Evolutionary conservation across 2,797 vertebrate species (phyloP), one percentile per base, ranked within the genome.

Genomic region (Coilia nasus): DNA sequence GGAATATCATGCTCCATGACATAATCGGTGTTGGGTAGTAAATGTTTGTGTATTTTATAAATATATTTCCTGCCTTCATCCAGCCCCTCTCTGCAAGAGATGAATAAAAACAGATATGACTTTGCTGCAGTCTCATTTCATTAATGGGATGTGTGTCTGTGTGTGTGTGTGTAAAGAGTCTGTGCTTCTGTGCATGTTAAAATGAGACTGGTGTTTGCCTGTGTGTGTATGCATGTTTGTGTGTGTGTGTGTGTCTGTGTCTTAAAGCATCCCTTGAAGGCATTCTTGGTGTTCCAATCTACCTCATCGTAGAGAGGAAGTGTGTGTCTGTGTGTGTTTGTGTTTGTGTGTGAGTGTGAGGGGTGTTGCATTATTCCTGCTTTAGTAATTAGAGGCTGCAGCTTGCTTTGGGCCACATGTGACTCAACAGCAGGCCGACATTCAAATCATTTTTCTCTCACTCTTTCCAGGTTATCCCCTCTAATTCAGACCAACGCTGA

Each of bases 261-360:
- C 25, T 14, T 71, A 31, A 71, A 71, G 25, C 64, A 71, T 31
- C 28, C 64, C 64, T 71, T 31, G 3, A 12, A 71, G 64, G 64
- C 64, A 71, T 71, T 14, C 64, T 71, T 71, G 64, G 31, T 12
- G 31, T 28, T 71, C 4, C 64, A 25, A 31, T 71, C 64, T 71
- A 25, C 64, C 64, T 21, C 31, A 2, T 31, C 21, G 23, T 15
- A 21, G 80, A 60, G 6, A 14, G 21, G 4, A 11, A 60, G 56
- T 60, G n/a, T 83, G 47, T 31, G 47, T 60, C 9, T 83, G 23
- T 41, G 31, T 60, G 57, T 62, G 47, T 83, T 25, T 83, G 54
- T 41, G 44, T 47, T 25, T 83, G 54, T 41, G 44, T 47, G 21
- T 31, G 54, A 59, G 23, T 17, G 11, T 12, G 19, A 10, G 41